phyloP scores from a whole-genome alignment of 2,113 vertebrate species.

The Piprites chloris region DNA sequence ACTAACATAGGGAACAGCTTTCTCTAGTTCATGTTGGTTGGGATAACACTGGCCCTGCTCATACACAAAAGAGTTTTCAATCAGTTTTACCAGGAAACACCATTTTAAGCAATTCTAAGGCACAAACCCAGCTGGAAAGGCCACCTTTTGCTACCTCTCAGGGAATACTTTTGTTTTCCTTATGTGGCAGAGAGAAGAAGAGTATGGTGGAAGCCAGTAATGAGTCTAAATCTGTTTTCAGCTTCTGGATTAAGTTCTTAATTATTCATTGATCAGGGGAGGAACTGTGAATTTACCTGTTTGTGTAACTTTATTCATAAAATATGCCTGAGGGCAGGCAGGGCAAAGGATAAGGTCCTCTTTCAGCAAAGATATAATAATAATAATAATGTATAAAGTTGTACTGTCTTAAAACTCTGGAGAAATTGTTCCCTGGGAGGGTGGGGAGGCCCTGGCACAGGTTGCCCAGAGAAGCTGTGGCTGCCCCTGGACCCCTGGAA shows the following conservation, averaged over 20 bases:
- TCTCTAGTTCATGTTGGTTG: background rate
- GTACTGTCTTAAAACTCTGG: background rate
- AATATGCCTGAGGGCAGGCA: background rate
- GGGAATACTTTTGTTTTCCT: background rate
- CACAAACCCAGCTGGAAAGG: background rate
- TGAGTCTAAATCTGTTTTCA: background rate
- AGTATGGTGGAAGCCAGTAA: background rate
- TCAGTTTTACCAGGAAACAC: background rate
- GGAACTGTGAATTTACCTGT: background rate
- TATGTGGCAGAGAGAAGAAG: background rate
- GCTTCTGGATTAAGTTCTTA: background rate
- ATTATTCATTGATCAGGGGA: background rate
- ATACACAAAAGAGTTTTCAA: accelerated
- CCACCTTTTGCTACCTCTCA: background rate
- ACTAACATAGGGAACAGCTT: background rate
- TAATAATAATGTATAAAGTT: background rate
- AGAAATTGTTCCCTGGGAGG: background rate
- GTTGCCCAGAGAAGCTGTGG: background rate
- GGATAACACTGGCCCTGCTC: background rate
- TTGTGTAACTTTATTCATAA: background rate
- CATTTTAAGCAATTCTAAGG: background rate
- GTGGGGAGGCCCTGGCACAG: background rate
- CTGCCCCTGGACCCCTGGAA: background rate
- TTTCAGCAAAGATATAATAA: background rate
- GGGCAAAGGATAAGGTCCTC: background rate